A percentile compares a stretch with the other conserved stretches of the same genome.
These are phyloP conservation scores for Diadegma fenestrale DNA, from an alignment of 2,888 invertebrate genomes.

Conservation along the genomic window DNA sequence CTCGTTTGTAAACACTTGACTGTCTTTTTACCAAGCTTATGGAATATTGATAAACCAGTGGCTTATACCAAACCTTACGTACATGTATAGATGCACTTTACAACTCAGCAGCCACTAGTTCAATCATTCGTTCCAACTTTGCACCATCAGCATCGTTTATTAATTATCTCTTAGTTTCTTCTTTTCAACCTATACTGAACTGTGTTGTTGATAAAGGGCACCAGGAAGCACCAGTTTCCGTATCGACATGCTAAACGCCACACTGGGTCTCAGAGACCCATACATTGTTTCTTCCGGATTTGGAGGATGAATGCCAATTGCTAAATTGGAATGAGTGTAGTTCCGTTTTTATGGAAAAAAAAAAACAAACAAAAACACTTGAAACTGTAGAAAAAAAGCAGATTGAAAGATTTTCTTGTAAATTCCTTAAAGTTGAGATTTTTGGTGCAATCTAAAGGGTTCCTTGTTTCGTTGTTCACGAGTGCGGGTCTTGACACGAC, in stretches of 20 bases:
- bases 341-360: background rate
- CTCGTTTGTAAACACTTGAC: conserved; percentile 81
- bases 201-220: background rate
- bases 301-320: background rate
- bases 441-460: background rate
- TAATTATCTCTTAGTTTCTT: conserved; percentile 6
- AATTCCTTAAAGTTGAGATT: background rate
- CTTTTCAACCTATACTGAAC: background rate
- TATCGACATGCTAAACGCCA: background rate
- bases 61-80: conserved; percentile 33
- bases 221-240: background rate
- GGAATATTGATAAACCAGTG: conserved; percentile 81
- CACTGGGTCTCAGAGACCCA: background rate
- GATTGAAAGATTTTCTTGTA: background rate
- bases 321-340: no score
- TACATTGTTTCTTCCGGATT: background rate
- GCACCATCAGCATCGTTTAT: conserved; percentile 30
- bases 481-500: conserved; percentile 18
- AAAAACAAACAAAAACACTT: background rate
- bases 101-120: conserved; percentile 55
- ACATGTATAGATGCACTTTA: conserved; percentile 23
- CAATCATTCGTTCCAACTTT: conserved; percentile 26
- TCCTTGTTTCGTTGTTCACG: background rate
- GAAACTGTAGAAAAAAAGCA: background rate
- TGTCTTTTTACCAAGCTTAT: conserved; percentile 80